Conservation (phyloP, 2,113 vertebrate species). For the Brachyhypopomus occidentalis region DNA sequence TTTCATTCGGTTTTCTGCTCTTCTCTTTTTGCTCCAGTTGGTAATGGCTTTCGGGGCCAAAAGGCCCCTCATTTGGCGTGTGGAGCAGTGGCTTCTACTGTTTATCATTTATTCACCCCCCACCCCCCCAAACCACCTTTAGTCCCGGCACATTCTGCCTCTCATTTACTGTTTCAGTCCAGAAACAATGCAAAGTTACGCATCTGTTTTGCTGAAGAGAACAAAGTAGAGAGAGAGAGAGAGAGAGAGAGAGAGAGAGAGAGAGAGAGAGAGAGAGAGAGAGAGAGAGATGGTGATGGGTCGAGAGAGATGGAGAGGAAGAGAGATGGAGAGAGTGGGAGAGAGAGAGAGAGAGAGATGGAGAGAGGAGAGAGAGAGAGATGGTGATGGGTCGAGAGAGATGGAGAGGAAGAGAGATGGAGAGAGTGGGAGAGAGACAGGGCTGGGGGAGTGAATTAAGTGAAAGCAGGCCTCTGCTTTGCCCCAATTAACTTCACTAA, state of each 20-base stretch:
- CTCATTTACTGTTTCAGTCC: constrained; percentile 36
- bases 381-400: background rate
- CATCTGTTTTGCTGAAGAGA: constrained; percentile 17
- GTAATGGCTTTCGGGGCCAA: constrained; percentile 34
- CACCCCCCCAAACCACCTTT: background rate
- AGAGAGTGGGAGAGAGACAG: constrained; percentile 18
- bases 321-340: constrained; percentile 17
- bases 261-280: background rate
- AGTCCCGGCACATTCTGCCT: constrained; percentile 26
- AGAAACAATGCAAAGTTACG: constrained; percentile 7
- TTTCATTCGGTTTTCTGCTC: background rate
- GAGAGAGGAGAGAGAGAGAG: constrained; percentile 9
- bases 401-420: constrained; percentile 8
- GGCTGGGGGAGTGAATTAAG: background rate
- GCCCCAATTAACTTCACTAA: constrained; percentile 24
- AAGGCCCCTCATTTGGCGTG: constrained; percentile 7
- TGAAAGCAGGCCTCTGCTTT: constrained; percentile 30
- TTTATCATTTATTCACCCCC: constrained; percentile 49
- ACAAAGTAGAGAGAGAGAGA: background rate
- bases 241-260: constrained; percentile 6
- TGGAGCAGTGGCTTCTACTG: constrained; percentile 29
- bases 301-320: background rate
- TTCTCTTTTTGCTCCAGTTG: background rate
- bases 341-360: background rate
- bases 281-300: constrained; percentile 15